phyloP scores from a whole-genome alignment of 2,113 vertebrate genomes.

The Amblyornis subalaris region DNA sequence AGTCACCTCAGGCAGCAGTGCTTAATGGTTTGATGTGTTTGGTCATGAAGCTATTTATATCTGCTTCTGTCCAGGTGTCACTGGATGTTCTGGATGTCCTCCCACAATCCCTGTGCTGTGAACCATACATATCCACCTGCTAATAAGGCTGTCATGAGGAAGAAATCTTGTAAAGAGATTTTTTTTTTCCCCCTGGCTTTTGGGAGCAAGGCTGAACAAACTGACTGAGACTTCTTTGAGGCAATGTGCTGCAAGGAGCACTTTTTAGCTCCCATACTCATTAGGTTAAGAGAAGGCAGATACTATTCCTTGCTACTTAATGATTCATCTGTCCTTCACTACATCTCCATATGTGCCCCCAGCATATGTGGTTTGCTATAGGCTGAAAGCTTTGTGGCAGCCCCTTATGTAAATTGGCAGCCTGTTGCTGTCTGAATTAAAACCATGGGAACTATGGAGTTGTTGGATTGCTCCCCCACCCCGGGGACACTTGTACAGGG shows the following conservation, averaged over 20 bases:
- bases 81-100: neutral
- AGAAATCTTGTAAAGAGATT: neutral
- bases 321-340: neutral
- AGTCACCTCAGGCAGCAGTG: neutral
- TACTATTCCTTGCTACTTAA: neutral
- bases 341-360: neutral
- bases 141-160: neutral
- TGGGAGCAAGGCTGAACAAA: neutral
- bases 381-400: neutral
- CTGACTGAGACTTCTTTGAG: neutral
- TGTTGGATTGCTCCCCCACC: neutral
- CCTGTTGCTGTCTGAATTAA: neutral
- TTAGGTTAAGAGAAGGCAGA: neutral
- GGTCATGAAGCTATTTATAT: neutral
- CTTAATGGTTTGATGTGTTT: neutral
- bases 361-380: neutral
- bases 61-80: neutral
- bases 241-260: neutral
- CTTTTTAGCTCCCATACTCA: neutral
- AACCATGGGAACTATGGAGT: rapidly evolving
- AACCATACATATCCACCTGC: rapidly evolving
- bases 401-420: neutral
- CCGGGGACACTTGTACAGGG: rapidly evolving
- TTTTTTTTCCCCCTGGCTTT: neutral
- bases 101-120: rapidly evolving